Conservation (phyloP, 2,113 vertebrate species). For the Laticauda colubrina region DNA sequence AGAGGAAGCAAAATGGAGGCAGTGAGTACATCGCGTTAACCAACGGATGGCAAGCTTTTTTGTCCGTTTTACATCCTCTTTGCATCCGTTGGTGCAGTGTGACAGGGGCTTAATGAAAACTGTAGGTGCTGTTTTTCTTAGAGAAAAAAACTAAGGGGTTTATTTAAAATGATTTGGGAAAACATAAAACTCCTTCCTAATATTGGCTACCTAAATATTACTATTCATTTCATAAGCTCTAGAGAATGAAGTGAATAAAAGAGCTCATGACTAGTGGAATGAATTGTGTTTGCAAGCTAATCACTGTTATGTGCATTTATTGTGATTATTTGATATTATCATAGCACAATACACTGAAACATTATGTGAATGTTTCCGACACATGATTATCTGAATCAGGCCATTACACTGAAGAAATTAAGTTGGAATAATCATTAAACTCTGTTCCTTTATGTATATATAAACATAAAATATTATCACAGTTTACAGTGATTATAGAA, state of each 20-base stretch:
- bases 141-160: background rate
- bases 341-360: background rate
- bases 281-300: background rate
- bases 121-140: background rate
- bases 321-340: background rate
- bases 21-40: too few relatives aligned
- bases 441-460: background rate
- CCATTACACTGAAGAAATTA: background rate
- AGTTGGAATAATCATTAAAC: background rate
- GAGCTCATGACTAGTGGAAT: background rate
- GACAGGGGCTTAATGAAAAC: too few relatives aligned
- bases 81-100: too few relatives aligned
- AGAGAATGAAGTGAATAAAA: background rate
- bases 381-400: background rate
- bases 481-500: background rate
- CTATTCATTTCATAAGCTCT: background rate
- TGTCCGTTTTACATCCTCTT: too few relatives aligned
- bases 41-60: too few relatives aligned
- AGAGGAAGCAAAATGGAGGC: too few relatives aligned
- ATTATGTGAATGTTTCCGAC: background rate
- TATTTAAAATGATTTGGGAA: slow-evolving; percentile 1
- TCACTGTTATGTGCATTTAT: background rate
- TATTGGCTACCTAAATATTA: background rate
- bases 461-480: slow-evolving; percentile 4
- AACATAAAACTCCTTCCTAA: background rate